A percentile compares a stretch with the other conserved stretches of the same genome.
phyloP scores from a whole-genome alignment of 1,140 invertebrate genomes.

The Drosophila albomicans region DNA sequence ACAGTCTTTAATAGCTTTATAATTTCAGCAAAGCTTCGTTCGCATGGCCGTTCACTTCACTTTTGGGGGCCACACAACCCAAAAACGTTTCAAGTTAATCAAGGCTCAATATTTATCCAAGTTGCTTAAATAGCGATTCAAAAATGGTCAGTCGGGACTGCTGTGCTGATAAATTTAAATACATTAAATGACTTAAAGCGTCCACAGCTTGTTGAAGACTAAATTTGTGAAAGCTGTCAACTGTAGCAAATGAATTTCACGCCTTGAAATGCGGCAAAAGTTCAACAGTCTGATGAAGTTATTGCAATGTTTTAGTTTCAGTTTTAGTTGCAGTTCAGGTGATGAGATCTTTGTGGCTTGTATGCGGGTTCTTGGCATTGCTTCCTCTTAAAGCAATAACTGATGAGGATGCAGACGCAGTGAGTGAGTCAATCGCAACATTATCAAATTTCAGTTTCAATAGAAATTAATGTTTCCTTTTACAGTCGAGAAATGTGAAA shows the following conservation, averaged over 20 bases:
- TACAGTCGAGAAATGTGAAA: conserved; percentile 8
- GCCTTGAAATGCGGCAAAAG: background rate
- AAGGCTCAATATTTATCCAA: conserved; percentile 21
- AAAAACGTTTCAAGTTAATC: conserved; percentile 16
- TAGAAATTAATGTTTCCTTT: background rate
- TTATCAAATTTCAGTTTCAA: background rate
- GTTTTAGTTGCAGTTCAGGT: background rate
- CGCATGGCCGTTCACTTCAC: background rate
- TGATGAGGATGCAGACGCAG: background rate
- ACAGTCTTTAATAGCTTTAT: conserved; percentile 51
- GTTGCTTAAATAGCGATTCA: conserved; percentile 11
- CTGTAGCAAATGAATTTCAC: conserved; percentile 1
- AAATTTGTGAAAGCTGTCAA: background rate
- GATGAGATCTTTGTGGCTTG: conserved; percentile 8
- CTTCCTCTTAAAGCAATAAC: background rate
- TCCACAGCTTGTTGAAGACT: too few relatives aligned
- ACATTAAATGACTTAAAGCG: conserved; percentile 1
- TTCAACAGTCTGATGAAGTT: background rate
- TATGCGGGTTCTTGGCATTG: background rate
- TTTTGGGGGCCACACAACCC: background rate
- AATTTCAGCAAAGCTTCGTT: conserved; percentile 29
- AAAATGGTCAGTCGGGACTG: conserved; percentile 6
- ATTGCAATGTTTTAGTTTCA: background rate
- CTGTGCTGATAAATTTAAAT: background rate
- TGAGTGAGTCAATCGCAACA: background rate